A percentile compares a stretch with the other conserved stretches of the same genome.
These are phyloP conservation scores for Drosophila mettleri DNA, from an alignment of 2,888 invertebrate species.

Conservation along the genomic window DNA sequence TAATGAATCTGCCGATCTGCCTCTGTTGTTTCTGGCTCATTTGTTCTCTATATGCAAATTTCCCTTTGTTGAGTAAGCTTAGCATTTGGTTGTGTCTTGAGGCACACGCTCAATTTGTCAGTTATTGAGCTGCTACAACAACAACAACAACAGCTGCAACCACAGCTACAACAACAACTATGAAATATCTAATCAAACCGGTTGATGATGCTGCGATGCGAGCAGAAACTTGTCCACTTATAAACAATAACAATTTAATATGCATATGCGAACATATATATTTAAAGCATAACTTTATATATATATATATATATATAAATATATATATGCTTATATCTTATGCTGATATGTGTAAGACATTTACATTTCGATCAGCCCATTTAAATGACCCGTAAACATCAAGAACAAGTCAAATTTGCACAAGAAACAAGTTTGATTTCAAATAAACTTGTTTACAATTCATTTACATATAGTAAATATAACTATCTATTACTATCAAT, in stretches of 20 bases:
- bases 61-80: slow-evolving; percentile 40
- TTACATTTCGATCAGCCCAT: slow-evolving; percentile 9
- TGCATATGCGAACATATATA: not conserved
- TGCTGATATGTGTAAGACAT: slow-evolving; percentile 1
- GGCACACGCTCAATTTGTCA: slow-evolving; percentile 39
- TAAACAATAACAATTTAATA: slow-evolving; percentile 8
- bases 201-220: slow-evolving; percentile 35
- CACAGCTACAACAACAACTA: slow-evolving; percentile 3
- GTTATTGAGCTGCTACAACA: slow-evolving; percentile 19
- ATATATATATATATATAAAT: slow-evolving; percentile 2
- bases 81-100: slow-evolving; percentile 29
- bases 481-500: no score
- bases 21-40: slow-evolving; percentile 33
- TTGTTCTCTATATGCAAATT: slow-evolving; percentile 52
- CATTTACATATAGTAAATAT: not conserved
- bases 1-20: slow-evolving; percentile 16
- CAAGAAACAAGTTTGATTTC: slow-evolving; percentile 14
- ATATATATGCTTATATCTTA: no score
- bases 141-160: slow-evolving; percentile 14
- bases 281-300: not conserved
- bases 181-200: slow-evolving; percentile 48
- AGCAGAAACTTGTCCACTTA: slow-evolving; percentile 21
- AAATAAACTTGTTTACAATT: slow-evolving; percentile 3
- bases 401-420: not conserved
- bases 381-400: slow-evolving; percentile 10